phyloP scores from a whole-genome alignment of 2,888 invertebrate genomes.

The Diachrysia chrysitis region DNA sequence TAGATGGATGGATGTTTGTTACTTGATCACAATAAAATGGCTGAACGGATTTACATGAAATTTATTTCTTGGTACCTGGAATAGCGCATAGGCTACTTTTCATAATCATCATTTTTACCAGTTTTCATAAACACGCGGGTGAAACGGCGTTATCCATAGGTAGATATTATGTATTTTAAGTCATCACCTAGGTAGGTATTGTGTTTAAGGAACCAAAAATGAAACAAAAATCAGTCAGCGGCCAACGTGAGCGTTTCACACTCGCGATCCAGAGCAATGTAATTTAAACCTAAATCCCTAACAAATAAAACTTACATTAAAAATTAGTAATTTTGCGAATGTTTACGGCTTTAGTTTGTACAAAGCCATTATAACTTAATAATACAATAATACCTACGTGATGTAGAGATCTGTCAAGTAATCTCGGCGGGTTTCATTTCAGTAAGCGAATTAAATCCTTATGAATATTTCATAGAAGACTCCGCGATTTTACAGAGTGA shows the following conservation, averaged over 20 bases:
- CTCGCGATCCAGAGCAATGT: neutral
- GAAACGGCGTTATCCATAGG: too few species aligned
- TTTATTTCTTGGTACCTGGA: too few species aligned
- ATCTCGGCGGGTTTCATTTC: constrained; percentile 72
- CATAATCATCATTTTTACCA: too few species aligned
- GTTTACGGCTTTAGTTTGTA: constrained; percentile 37
- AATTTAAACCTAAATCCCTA: neutral
- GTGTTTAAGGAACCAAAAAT: too few species aligned
- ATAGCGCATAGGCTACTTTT: too few species aligned
- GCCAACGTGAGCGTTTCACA: neutral
- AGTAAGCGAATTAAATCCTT: constrained; percentile 69
- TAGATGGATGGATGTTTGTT: too few species aligned
- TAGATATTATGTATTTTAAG: too few species aligned
- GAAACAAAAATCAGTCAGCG: neutral
- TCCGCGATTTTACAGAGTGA: constrained; percentile 59
- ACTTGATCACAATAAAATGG: too few species aligned
- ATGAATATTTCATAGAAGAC: constrained; percentile 72
- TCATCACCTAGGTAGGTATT: too few species aligned
- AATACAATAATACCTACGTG: constrained; percentile 59
- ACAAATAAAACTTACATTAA: constrained; percentile 22
- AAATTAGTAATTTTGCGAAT: constrained; percentile 22
- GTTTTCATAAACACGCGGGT: too few species aligned
- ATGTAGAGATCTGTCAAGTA: constrained; percentile 64
- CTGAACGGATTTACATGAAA: too few species aligned
- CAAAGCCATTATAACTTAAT: constrained; percentile 48